Evolutionary conservation across 2,797 vertebrate genomes (phyloP).

Genomic region (Pachyuromys duprasi): DNA sequence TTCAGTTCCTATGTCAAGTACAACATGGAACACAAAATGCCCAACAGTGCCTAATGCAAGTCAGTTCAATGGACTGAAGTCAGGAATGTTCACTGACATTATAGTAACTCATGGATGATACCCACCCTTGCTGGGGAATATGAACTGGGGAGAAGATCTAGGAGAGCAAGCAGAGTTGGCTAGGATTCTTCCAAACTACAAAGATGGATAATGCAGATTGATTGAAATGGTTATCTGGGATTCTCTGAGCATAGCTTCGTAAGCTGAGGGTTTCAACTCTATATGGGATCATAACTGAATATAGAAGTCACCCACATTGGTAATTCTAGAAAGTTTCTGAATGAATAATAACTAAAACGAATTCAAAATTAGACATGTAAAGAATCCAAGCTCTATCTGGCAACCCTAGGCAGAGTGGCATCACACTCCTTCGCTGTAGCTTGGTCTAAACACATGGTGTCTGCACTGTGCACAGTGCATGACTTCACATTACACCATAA

Average conservation of each 20-base stretch:
- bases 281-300: neutral
- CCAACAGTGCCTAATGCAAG: neutral
- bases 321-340: neutral
- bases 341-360: neutral
- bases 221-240: neutral
- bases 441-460: neutral
- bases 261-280: neutral
- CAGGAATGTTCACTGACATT: neutral
- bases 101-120: neutral
- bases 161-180: neutral
- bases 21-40: neutral
- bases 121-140: neutral
- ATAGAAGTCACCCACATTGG: neutral
- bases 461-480: neutral
- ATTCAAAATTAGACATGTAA: neutral
- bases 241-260: neutral
- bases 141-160: neutral
- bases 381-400: neutral
- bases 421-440: neutral
- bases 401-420: too few relatives aligned
- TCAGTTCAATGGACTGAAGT: slow-evolving; percentile 10
- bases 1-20: neutral
- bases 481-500: neutral
- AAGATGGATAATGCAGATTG: neutral
- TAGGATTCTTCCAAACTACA: neutral